A percentile compares a stretch with the other conserved stretches of the same genome.
Evolutionary conservation across 2,888 invertebrate species (phyloP).

Genomic region (Gortyna flavago): DNA sequence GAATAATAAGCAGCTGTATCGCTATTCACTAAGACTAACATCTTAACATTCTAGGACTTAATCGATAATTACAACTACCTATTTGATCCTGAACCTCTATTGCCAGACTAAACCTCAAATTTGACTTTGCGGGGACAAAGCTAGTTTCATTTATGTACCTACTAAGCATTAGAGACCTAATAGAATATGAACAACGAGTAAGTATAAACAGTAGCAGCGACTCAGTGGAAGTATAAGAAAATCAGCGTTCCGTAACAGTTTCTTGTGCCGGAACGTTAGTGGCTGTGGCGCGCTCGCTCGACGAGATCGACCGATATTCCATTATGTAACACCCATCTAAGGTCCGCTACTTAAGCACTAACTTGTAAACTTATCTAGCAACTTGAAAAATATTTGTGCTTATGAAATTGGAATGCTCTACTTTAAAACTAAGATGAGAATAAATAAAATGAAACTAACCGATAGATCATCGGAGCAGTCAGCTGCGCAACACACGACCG

Average conservation of each 20-base stretch:
- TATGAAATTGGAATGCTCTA: slow-evolving; percentile 59
- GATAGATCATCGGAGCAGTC: slow-evolving; percentile 88
- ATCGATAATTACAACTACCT: slow-evolving; percentile 65
- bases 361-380: slow-evolving; percentile 62
- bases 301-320: slow-evolving; percentile 69
- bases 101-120: slow-evolving; percentile 47
- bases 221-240: slow-evolving; percentile 57
- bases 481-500: slow-evolving; percentile 86
- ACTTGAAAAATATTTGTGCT: slow-evolving; percentile 57
- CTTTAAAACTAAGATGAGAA: slow-evolving; percentile 60
- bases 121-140: slow-evolving; percentile 68
- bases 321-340: slow-evolving; percentile 77
- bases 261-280: slow-evolving; percentile 67
- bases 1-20: slow-evolving; percentile 69
- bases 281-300: slow-evolving; percentile 67
- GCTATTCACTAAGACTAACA: slow-evolving; percentile 61
- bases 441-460: slow-evolving; percentile 78
- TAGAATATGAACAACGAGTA: slow-evolving; percentile 37
- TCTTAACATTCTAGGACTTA: slow-evolving; percentile 63
- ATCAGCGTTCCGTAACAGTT: slow-evolving; percentile 67
- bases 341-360: slow-evolving; percentile 67
- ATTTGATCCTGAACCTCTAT: slow-evolving; percentile 42
- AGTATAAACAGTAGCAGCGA: slow-evolving; percentile 58
- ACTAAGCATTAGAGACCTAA: slow-evolving; percentile 31
- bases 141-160: slow-evolving; percentile 67